Conservation (phyloP, 2,113 vertebrate species). For the Raja brachyura region DNA sequence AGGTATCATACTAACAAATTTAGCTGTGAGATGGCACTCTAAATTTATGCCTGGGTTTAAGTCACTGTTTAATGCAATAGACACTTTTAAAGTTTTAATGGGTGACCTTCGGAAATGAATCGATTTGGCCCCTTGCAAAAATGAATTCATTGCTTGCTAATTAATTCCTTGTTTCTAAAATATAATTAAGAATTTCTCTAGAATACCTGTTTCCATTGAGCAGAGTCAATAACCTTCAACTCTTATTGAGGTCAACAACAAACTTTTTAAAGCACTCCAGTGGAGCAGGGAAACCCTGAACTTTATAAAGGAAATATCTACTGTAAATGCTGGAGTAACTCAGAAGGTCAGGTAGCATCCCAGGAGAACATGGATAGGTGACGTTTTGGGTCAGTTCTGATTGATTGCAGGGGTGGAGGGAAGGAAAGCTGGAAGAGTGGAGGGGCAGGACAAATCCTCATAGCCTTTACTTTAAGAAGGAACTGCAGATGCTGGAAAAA, state of each 20-base stretch:
- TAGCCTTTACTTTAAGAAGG: too few species aligned
- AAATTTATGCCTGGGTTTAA: not conserved
- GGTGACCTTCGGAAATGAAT: not conserved
- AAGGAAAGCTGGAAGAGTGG: too few species aligned
- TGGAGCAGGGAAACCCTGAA: not conserved
- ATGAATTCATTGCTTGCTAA: too few species aligned
- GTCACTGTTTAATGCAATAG: not conserved
- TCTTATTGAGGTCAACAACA: not conserved
- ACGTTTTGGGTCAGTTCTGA: too few species aligned
- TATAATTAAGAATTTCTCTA: not conserved
- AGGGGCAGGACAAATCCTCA: too few species aligned
- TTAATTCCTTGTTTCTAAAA: too few species aligned
- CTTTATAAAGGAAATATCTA: too few species aligned
- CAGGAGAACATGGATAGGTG: too few species aligned
- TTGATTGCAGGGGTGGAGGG: too few species aligned
- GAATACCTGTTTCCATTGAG: not conserved
- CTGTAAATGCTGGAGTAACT: too few species aligned
- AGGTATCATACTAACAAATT: not conserved
- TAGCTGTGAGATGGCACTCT: not conserved
- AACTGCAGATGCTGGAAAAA: too few species aligned
- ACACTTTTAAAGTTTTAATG: not conserved
- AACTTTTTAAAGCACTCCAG: not conserved
- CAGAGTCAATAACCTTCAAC: not conserved
- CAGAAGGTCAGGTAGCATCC: too few species aligned
- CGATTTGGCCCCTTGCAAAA: not conserved